Evolutionary conservation across 2,888 invertebrate species (phyloP).

Genomic region (Drosophila yooni): DNA sequence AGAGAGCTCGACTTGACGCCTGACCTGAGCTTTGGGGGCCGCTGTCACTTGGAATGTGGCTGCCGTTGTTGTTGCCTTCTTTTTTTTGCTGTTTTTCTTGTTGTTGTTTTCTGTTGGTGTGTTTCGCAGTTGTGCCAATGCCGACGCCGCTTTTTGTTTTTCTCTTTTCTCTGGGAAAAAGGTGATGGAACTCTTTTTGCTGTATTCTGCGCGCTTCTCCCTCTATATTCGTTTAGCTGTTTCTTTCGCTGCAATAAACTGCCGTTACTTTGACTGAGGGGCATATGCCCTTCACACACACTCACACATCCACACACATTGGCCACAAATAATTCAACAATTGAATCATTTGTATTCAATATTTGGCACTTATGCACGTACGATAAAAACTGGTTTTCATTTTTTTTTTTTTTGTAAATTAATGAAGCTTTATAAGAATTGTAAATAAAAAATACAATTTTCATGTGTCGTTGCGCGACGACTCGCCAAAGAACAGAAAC

Average conservation of each 20-base stretch:
- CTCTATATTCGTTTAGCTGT: slow-evolving; percentile 44
- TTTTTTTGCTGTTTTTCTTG: slow-evolving; percentile 10
- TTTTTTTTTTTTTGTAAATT: slow-evolving; percentile 22
- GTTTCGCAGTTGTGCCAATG: slow-evolving; percentile 46
- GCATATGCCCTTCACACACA: slow-evolving; percentile 30
- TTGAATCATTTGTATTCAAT: slow-evolving; percentile 41
- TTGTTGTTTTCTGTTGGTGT: slow-evolving; percentile 13
- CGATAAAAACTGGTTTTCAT: slow-evolving; percentile 11
- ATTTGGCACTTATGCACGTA: slow-evolving; percentile 47
- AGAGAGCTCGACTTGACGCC: slow-evolving; percentile 35
- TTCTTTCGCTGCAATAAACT: slow-evolving; percentile 57
- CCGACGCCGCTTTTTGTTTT: slow-evolving; percentile 42
- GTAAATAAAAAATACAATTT: slow-evolving; percentile 19
- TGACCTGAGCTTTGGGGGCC: slow-evolving; percentile 62
- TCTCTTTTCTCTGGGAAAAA: slow-evolving; percentile 39
- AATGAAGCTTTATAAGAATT: slow-evolving; percentile 30
- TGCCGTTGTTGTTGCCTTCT: slow-evolving; percentile 26
- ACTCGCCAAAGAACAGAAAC: slow-evolving; percentile 22
- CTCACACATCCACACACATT: slow-evolving; percentile 9
- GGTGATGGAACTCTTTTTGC: slow-evolving; percentile 46
- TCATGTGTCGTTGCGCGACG: slow-evolving; percentile 24
- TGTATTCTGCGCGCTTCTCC: slow-evolving; percentile 30
- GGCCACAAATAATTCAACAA: slow-evolving; percentile 47
- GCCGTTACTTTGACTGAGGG: slow-evolving; percentile 61
- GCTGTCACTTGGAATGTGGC: slow-evolving; percentile 56